A percentile compares a stretch with the other conserved stretches of the same genome.
These are phyloP conservation scores for Venustoraphidia nigricollis DNA, from an alignment of 2,888 invertebrate genomes.

Conservation along the genomic window DNA sequence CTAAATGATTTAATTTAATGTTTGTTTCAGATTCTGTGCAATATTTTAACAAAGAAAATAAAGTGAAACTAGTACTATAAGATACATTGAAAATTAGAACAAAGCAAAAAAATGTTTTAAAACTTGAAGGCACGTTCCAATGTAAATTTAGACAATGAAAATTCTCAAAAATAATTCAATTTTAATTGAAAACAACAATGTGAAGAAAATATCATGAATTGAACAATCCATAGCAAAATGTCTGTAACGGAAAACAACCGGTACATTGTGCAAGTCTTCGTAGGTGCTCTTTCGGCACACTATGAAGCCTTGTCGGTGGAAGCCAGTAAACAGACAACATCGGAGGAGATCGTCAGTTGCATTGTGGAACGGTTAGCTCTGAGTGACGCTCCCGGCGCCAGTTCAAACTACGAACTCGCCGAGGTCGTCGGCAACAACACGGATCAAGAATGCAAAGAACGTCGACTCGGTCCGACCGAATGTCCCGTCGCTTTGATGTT, in stretches of 20 bases:
- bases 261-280: constrained; percentile 72
- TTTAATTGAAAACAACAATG: neutral
- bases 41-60: too few species aligned
- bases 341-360: constrained; percentile 80
- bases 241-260: constrained; percentile 45
- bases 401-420: constrained; percentile 60
- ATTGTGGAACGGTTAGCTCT: constrained; percentile 61
- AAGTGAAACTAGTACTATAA: too few species aligned
- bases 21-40: too few species aligned
- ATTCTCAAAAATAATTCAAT: neutral
- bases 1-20: too few species aligned
- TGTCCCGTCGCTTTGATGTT: constrained; percentile 73
- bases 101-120: too few species aligned
- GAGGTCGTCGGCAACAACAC: constrained; percentile 77
- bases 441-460: constrained; percentile 84
- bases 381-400: constrained; percentile 35
- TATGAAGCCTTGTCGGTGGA: constrained; percentile 83
- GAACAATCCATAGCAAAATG: constrained; percentile 20
- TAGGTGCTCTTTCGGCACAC: constrained; percentile 73
- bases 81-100: too few species aligned
- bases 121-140: too few species aligned
- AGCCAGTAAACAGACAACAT: constrained; percentile 82
- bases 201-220: neutral
- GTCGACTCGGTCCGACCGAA: constrained; percentile 66
- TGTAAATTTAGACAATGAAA: neutral